A percentile compares a stretch with the other conserved stretches of the same genome.
Evolutionary conservation across 2,113 vertebrate genomes (phyloP).

Genomic region (Apaloderma vittatum): DNA sequence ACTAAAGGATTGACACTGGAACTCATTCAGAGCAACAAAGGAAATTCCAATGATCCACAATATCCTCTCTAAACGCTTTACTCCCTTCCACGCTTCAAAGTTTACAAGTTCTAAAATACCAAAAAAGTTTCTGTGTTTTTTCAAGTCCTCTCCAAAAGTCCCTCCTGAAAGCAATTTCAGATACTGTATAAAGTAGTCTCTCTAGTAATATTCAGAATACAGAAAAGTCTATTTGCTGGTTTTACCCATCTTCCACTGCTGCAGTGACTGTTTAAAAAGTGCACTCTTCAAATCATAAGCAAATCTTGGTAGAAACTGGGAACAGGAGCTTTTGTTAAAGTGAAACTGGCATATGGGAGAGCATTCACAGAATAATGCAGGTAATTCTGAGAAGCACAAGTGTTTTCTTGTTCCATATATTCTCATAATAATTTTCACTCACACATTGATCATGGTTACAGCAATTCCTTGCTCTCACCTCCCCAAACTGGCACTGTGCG

Average conservation of each 20-base stretch:
- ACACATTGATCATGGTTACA: background rate
- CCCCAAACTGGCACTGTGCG: background rate
- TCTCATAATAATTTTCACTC: background rate
- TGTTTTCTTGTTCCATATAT: background rate
- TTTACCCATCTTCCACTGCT: background rate
- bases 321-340: background rate
- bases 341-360: background rate
- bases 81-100: too few relatives aligned
- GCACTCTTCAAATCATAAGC: background rate
- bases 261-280: background rate
- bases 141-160: background rate
- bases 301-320: background rate
- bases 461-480: background rate
- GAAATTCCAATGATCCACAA: background rate
- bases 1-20: background rate
- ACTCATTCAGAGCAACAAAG: background rate
- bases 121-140: background rate
- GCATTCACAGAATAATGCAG: background rate
- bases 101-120: background rate
- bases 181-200: background rate
- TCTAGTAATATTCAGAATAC: background rate
- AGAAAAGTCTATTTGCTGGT: background rate
- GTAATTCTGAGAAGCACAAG: background rate
- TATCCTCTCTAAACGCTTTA: background rate
- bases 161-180: background rate